phyloP scores from a whole-genome alignment of 2,113 vertebrate genomes.

The Rhinolophus ferrumequinum region DNA sequence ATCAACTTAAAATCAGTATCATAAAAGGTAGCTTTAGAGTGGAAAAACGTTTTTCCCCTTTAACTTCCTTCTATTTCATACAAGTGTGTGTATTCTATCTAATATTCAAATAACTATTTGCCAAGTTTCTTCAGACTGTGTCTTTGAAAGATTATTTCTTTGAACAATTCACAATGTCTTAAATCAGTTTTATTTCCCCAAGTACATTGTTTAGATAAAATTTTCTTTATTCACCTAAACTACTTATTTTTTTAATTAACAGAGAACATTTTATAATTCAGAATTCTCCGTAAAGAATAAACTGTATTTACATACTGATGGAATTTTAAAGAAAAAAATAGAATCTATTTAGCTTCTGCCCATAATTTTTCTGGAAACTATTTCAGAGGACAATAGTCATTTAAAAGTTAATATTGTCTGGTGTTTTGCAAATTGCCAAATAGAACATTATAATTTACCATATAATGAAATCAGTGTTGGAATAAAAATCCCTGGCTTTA shows the following conservation, averaged over 20 bases:
- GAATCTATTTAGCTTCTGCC: conserved; percentile 47
- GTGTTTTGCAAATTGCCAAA: conserved; percentile 61
- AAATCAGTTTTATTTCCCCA: conserved; percentile 62
- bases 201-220: conserved; percentile 53
- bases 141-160: conserved; percentile 28
- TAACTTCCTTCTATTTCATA: conserved; percentile 19
- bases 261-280: conserved; percentile 59
- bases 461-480: conserved; percentile 52
- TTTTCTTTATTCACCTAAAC: conserved; percentile 36
- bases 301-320: conserved; percentile 25
- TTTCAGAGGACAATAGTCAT: conserved; percentile 55
- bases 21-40: not conserved
- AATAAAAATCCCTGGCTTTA: conserved; percentile 57
- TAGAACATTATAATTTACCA: conserved; percentile 65
- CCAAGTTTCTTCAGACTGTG: conserved; percentile 16
- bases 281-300: conserved; percentile 64
- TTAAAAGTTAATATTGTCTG: conserved; percentile 71
- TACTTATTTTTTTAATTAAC: conserved; percentile 69
- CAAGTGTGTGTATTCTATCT: conserved; percentile 18
- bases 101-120: conserved; percentile 25
- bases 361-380: conserved; percentile 66
- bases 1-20: not conserved
- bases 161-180: not conserved
- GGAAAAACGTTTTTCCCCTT: not conserved
- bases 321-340: conserved; percentile 27